phyloP scores from a whole-genome alignment of 92 coral and sea anemone genomes.

The Blastomussa wellsi region DNA sequence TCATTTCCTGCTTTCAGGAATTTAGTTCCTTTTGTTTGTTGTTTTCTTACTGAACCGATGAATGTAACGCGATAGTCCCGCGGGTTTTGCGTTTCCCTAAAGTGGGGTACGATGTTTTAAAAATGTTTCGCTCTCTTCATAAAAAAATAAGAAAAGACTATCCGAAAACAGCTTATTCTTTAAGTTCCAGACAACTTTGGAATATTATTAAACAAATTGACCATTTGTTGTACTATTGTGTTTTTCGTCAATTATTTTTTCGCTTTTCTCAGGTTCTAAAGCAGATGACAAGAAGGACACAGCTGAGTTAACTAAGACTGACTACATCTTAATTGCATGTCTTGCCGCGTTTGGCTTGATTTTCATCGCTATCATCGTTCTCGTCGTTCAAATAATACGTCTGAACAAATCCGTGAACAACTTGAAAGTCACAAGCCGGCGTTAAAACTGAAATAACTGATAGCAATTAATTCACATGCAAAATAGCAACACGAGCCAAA shows the following conservation, averaged over 20 bases:
- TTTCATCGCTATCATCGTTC: conserved; percentile 9
- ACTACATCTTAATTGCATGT: conserved; percentile 20
- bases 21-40: no score
- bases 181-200: no score
- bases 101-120: no score
- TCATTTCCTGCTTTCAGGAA: no score
- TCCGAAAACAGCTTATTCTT: no score
- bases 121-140: no score
- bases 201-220: no score
- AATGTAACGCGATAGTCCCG: no score
- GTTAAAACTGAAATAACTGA: background rate
- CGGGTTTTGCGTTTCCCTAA: no score
- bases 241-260: background rate
- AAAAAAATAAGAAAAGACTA: no score
- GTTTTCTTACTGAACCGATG: no score
- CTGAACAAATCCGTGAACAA: conserved; percentile 18
- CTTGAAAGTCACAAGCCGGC: background rate
- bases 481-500: background rate
- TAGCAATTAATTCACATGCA: no score
- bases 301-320: background rate
- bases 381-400: conserved; percentile 2
- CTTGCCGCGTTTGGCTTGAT: conserved; percentile 10
- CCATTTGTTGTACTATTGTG: background rate
- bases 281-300: background rate
- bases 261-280: background rate